These are phyloP conservation scores for Amphiprion ocellaris DNA, from an alignment of 2,113 vertebrate genomes.

Conservation along the genomic window DNA sequence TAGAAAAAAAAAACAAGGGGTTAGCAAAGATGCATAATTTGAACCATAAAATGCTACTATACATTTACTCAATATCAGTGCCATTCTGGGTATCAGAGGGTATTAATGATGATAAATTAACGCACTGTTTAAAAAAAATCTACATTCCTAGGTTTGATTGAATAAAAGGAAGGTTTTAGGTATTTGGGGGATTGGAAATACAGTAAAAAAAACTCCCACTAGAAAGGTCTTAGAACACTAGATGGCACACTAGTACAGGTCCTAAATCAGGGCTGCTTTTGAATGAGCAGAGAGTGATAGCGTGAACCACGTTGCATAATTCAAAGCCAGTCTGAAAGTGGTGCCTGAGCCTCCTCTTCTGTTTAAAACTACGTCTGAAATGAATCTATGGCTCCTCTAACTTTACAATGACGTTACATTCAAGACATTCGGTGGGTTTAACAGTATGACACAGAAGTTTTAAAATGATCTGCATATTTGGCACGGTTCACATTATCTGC, in stretches of 20 bases:
- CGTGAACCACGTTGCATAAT: background rate
- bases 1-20: conserved; percentile 6
- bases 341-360: no score
- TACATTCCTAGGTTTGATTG: conserved; percentile 10
- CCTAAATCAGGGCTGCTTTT: background rate
- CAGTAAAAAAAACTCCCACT: background rate
- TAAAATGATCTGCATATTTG: background rate
- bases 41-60: conserved; percentile 44
- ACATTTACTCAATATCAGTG: conserved; percentile 22
- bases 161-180: conserved; percentile 28
- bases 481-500: conserved; percentile 3
- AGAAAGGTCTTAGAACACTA: conserved; percentile 51
- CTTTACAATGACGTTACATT: conserved; percentile 66
- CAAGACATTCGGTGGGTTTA: conserved; percentile 63
- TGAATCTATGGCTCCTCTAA: conserved; percentile 19
- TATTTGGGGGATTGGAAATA: background rate
- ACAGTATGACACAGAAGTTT: conserved; percentile 11
- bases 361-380: no score
- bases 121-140: conserved; percentile 1
- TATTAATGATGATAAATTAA: conserved; percentile 15
- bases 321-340: conserved; percentile 2
- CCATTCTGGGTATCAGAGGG: conserved; percentile 2
- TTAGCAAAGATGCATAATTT: conserved; percentile 30
- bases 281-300: background rate
- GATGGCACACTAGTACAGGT: conserved; percentile 49